Evolutionary conservation across 2,797 vertebrate genomes (phyloP), one percentile per base, ranked within the genome.

Genomic region (Crenuchus spilurus): DNA sequence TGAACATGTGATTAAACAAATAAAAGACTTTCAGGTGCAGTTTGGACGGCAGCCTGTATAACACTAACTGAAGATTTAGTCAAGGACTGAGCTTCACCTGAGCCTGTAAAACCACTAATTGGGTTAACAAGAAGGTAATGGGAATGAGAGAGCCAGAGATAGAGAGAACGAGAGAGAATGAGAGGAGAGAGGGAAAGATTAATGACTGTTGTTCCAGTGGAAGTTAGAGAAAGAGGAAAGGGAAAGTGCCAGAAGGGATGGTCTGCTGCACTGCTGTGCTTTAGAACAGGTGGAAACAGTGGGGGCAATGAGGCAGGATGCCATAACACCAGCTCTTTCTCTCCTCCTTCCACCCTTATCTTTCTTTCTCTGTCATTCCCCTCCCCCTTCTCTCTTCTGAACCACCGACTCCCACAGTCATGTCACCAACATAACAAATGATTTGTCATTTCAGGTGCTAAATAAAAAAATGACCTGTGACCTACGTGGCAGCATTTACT

Each of bases 211-310:
- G 39, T 54, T 28, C 57, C 57, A 54, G 60, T 26, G 72, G 69
- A 75, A 68, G 52, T 75, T 64, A 60, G 42, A 64, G 64, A 51
- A 75, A n/a, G 75, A 73, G 69, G 37, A 10, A 39, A 51, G 48
- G 24, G 44, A 49, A 1, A 41, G 46, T 73, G 72, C 77, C 76
- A 82, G 76, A 67, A 57, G 46, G 55, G 54, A 74, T 71, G 77
- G 65, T 74, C 70, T 65, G 61, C 52, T 68, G 66, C 74, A 63
- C 35, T 52, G 70, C 55, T 58, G 62, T 41, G 52, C n/a, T 71
- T 57, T 54, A 44, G 72, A 68, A 55, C 51, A 57, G 67, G 61
- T 66, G 72, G 62, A 71, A 52, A 62, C 62, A 72, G 70, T 41
- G 20, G 55, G 76, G 74, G 65, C 41, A 76, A 39, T 62, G 61